Base-by-base conservation (phyloP, 53 echinoderm and acorn worm species). In the Zoroaster sp. region DNA sequence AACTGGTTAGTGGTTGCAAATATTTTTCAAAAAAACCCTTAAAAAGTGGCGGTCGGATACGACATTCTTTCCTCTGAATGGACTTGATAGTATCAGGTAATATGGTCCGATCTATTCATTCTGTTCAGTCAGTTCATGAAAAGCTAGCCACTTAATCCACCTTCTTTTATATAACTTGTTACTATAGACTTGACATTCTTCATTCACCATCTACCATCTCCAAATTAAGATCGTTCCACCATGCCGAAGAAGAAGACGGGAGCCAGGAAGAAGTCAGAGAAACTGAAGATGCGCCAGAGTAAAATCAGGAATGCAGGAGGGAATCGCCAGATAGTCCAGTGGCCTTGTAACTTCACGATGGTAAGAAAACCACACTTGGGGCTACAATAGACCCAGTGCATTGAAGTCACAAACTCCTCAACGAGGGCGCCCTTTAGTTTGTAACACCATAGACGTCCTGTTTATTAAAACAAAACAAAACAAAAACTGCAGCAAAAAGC, bases 221-320 rank as follows among this genome's bases (percentile, higher is more conserved):
- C n/a, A n/a, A n/a, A n/a, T n/a, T n/a, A n/a, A n/a, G n/a, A 21
- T 55, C 5, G 14, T 18, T 59, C 28, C 66, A 94, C 20, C 37
- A 95, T 97, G 95, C 97, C 95, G 15, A 97, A 97, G 89, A 97
- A 97, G 86, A 97, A 95, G 91, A 96, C 93, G 5, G 97, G 97
- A 18, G 97, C 97, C 34, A 83, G 97, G 41, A 97, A 95, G 80
- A 97, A 97, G 83, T 95, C 97, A 2, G 97, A 97, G 82, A 97
- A 92, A 79, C 95, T 94, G 83, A 92, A 83, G 47, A 75, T 69
- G 28, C 83, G 97, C 54, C 97, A 97, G 72, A 91, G 92, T 71
- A 93, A 89, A 69, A 97, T 97, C 37, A 82, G 95, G 1, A 38
- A 91, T 14, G 89, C 88, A 28, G 77, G 66, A 43, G 96, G 95